A percentile compares a stretch with the other conserved stretches of the same genome.
phyloP scores from a whole-genome alignment of 1,140 invertebrate genomes.

The Platyura marginata region DNA sequence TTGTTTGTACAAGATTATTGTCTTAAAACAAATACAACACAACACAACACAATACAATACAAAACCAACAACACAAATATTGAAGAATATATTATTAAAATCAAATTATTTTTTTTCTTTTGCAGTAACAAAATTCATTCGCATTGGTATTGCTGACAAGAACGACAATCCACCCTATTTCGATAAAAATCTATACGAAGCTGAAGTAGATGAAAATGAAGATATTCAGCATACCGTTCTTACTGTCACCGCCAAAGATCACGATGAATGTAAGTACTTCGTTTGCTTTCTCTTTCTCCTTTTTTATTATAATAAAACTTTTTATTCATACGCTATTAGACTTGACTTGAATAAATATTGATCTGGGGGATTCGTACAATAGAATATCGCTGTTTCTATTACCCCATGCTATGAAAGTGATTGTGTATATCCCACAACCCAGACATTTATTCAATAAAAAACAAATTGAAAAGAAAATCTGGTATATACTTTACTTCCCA shows the following conservation, averaged over 20 bases:
- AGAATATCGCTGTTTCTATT: neutral
- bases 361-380: neutral
- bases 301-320: neutral
- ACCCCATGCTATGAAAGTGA: neutral
- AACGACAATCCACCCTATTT: slow-evolving; percentile 97
- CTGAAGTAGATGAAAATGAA: slow-evolving; percentile 94
- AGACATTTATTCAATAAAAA: no score
- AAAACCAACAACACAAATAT: no score
- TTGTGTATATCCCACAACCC: no score
- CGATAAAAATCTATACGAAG: slow-evolving; percentile 88
- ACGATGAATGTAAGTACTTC: slow-evolving; percentile 84
- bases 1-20: no score
- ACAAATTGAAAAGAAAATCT: no score
- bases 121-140: slow-evolving; percentile 80
- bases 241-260: slow-evolving; percentile 93
- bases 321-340: neutral
- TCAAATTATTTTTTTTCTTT: slow-evolving; percentile 5
- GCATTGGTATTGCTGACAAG: slow-evolving; percentile 83
- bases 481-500: no score
- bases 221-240: slow-evolving; percentile 92
- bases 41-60: no score
- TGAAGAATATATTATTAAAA: no score
- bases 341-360: neutral
- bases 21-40: no score
- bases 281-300: neutral